Percentiles rank a stretch among this genome's conserved stretches.
Conservation (phyloP, 2,113 vertebrate genomes). For the Sphaerodactylus townsendi region DNA sequence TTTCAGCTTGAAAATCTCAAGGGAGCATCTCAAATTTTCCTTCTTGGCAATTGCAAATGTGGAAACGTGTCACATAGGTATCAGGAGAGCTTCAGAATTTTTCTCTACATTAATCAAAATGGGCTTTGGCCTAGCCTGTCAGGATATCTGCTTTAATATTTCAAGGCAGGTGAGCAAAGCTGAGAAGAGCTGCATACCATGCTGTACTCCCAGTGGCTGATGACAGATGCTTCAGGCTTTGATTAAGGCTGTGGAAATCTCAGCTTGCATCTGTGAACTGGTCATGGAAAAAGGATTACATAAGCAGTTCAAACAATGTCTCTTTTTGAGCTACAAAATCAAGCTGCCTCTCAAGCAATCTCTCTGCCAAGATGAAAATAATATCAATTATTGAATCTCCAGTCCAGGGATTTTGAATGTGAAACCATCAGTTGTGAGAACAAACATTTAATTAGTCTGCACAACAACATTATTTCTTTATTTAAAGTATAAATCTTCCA, state of each 20-base stretch:
- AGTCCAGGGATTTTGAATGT: background rate
- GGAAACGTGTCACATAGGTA: background rate
- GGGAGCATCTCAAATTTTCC: background rate
- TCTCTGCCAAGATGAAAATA: background rate
- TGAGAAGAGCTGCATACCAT: background rate
- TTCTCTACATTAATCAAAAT: background rate
- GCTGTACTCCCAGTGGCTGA: accelerated
- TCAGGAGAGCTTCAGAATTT: background rate
- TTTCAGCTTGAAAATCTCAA: background rate
- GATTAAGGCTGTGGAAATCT: background rate
- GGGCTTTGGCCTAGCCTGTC: background rate
- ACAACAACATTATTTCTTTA: no score
- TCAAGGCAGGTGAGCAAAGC: background rate
- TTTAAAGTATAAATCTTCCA: no score
- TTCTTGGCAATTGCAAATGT: background rate
- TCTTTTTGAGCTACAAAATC: background rate
- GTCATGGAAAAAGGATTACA: background rate
- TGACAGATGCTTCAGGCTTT: background rate
- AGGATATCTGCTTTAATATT: background rate
- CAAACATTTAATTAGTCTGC: background rate
- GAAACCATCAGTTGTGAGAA: background rate
- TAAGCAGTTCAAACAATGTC: background rate
- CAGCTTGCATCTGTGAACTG: background rate
- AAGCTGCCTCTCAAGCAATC: background rate
- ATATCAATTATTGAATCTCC: background rate